phyloP scores from a whole-genome alignment of 2,113 vertebrate genomes.

The Phrynosoma platyrhinos region DNA sequence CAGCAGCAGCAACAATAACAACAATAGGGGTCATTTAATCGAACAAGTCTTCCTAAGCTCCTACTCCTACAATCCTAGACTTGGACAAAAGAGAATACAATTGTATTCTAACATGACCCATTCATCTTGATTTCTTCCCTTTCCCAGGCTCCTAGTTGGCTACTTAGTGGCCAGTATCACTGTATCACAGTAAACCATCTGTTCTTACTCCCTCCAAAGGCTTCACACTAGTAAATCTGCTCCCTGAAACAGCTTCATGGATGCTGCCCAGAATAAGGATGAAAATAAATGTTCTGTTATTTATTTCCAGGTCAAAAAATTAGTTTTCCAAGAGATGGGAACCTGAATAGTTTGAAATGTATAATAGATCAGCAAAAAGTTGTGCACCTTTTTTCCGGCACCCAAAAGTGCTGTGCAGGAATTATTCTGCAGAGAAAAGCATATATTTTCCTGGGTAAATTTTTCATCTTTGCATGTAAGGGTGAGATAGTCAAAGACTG shows the following conservation, averaged over 20 bases:
- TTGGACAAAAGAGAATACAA: background rate
- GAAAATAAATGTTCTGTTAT: too few species aligned
- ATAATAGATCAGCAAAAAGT: too few species aligned
- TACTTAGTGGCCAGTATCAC: background rate
- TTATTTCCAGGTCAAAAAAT: too few species aligned
- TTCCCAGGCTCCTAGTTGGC: background rate
- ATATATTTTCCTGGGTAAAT: too few species aligned
- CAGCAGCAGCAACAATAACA: too few species aligned
- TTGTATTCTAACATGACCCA: background rate
- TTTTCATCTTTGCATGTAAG: too few species aligned
- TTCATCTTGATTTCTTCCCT: background rate
- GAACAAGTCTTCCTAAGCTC: background rate
- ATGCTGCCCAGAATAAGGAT: background rate
- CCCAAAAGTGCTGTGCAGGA: too few species aligned
- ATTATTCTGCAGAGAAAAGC: too few species aligned
- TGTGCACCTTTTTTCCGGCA: too few species aligned
- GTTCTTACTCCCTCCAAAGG: background rate
- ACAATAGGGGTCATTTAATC: background rate
- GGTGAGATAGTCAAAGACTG: too few species aligned
- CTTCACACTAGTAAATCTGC: background rate
- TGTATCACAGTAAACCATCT: background rate
- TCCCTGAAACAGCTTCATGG: background rate
- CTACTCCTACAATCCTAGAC: background rate
- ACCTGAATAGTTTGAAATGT: too few species aligned
- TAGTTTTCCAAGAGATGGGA: too few species aligned